Conservation (phyloP, 1,140 invertebrate genomes). For the Leptinotarsa texana region DNA sequence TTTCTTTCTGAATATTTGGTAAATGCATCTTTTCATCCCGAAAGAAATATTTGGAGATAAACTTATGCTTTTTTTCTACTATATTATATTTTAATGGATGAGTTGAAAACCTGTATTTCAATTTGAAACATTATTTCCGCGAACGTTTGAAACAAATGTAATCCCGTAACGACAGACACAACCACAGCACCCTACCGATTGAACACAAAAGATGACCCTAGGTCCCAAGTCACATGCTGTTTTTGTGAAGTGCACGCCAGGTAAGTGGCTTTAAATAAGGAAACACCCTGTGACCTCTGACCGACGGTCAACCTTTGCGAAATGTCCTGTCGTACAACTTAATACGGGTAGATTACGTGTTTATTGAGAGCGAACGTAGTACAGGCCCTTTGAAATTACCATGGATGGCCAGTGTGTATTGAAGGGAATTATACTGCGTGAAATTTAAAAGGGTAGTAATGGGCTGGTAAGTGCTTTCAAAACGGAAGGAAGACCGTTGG, state of each 20-base stretch:
- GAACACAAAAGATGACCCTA: neutral
- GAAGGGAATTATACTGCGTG: slow-evolving; percentile 5
- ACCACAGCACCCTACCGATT: neutral
- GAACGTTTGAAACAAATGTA: neutral
- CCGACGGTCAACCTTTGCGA: slow-evolving; percentile 9
- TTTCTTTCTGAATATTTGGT: too few species aligned
- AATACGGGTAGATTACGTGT: slow-evolving; percentile 13
- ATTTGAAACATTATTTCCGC: too few species aligned
- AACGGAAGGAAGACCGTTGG: slow-evolving; percentile 17
- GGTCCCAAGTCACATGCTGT: neutral
- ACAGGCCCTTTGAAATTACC: neutral
- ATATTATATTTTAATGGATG: too few species aligned
- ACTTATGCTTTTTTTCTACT: too few species aligned
- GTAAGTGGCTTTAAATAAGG: slow-evolving; percentile 9
- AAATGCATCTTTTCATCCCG: too few species aligned
- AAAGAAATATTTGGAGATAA: too few species aligned
- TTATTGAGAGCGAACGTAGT: slow-evolving; percentile 8
- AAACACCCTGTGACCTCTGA: slow-evolving; percentile 11
- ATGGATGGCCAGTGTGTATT: slow-evolving; percentile 2
- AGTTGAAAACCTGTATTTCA: too few species aligned
- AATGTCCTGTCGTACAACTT: slow-evolving; percentile 1
- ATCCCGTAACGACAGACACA: neutral
- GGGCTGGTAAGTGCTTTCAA: slow-evolving; percentile 17
- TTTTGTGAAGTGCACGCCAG: neutral
- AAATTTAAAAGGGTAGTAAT: slow-evolving; percentile 18